Percentiles rank a stretch among this genome's conserved stretches.
Evolutionary conservation across 2,113 vertebrate species (phyloP).

Genomic region (Pristiophorus japonicus): DNA sequence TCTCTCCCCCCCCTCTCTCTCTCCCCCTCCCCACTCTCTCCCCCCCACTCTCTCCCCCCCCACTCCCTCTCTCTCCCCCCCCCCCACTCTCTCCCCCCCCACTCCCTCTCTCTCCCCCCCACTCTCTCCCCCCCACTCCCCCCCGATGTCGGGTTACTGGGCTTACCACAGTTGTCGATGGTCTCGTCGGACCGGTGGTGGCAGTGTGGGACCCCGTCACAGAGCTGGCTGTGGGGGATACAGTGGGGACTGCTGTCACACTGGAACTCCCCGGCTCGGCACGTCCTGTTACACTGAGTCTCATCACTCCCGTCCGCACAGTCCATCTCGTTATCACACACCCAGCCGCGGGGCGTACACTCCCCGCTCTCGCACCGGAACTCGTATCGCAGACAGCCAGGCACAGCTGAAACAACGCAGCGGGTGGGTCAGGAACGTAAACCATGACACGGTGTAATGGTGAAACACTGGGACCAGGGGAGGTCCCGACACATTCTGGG

Average conservation of each 20-base stretch:
- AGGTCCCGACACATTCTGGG: too few relatives aligned
- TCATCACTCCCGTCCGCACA: slow-evolving; percentile 73
- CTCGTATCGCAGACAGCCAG: slow-evolving; percentile 59
- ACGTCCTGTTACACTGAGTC: slow-evolving; percentile 45
- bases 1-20: too few relatives aligned
- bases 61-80: too few relatives aligned
- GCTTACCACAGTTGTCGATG: slow-evolving; percentile 61
- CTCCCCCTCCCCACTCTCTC: too few relatives aligned
- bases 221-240: slow-evolving; percentile 59
- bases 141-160: too few relatives aligned
- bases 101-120: too few relatives aligned
- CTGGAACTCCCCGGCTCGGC: slow-evolving; percentile 54
- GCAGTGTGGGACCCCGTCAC: slow-evolving; percentile 61
- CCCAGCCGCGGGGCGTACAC: slow-evolving; percentile 73
- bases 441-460: not conserved
- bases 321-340: slow-evolving; percentile 76
- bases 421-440: not conserved
- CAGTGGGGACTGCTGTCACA: slow-evolving; percentile 63
- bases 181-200: slow-evolving; percentile 60
- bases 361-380: slow-evolving; percentile 64
- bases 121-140: too few relatives aligned
- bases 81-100: too few relatives aligned
- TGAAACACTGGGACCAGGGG: not conserved
- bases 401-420: slow-evolving; percentile 31
- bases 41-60: too few relatives aligned